These are phyloP conservation scores for Hetaerina titia DNA, from an alignment of 2,888 invertebrate species.

Conservation along the genomic window DNA sequence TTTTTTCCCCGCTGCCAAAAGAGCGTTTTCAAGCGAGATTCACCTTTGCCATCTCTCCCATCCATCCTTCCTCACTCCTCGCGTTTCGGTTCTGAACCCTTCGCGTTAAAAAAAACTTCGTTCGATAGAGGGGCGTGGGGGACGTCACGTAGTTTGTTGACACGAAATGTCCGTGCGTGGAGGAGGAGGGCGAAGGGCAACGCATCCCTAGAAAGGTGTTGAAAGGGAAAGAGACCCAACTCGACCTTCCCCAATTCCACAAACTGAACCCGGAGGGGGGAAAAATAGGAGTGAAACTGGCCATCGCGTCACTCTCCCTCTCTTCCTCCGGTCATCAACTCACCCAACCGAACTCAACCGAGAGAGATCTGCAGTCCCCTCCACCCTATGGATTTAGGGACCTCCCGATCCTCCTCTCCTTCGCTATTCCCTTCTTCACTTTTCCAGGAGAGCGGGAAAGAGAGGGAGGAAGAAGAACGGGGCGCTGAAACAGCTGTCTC, in stretches of 20 bases:
- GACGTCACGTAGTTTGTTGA: background rate
- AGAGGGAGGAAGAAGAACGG: background rate
- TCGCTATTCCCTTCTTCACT: background rate
- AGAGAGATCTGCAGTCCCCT: background rate
- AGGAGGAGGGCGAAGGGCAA: background rate
- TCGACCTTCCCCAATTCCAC: background rate
- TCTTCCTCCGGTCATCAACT: background rate
- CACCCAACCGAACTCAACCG: background rate
- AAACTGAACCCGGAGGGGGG: background rate
- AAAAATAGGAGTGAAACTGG: background rate
- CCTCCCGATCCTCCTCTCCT: background rate
- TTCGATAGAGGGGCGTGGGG: background rate
- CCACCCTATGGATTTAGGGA: background rate
- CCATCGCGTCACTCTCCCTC: background rate
- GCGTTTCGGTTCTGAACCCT: background rate
- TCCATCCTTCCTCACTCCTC: background rate
- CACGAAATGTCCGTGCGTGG: background rate
- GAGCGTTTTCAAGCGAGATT: background rate
- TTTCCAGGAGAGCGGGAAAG: background rate
- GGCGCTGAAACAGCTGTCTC: conserved; percentile 12
- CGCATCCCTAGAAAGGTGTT: background rate
- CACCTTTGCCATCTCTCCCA: background rate
- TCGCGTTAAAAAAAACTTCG: background rate
- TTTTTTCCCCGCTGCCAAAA: background rate
- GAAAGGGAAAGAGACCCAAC: background rate